Percentiles rank a stretch among this genome's conserved stretches.
Evolutionary conservation across 1,140 invertebrate genomes (phyloP).

Genomic region (Drosophila mauritiana): DNA sequence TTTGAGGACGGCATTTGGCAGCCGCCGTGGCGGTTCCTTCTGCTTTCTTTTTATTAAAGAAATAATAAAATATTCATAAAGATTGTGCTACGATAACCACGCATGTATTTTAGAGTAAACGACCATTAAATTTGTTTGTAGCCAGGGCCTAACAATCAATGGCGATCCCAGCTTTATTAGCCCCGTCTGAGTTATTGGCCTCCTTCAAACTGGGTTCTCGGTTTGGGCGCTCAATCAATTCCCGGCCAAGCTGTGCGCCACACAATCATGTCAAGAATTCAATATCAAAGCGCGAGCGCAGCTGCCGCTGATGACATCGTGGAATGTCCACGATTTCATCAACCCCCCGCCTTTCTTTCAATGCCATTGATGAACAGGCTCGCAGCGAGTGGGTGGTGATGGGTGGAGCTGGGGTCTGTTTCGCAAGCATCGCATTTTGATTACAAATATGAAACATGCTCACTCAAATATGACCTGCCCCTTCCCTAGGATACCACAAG

Average conservation of each 20-base stretch:
- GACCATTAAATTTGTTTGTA: slow-evolving; percentile 49
- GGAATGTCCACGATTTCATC: slow-evolving; percentile 30
- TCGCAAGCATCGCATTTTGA: slow-evolving; percentile 49
- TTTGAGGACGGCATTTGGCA: slow-evolving; percentile 52
- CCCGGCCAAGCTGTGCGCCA: slow-evolving; percentile 64
- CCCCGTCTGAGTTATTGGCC: slow-evolving; percentile 51
- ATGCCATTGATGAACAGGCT: slow-evolving; percentile 71
- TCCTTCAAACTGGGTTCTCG: slow-evolving; percentile 14
- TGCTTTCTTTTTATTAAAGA: slow-evolving; percentile 66
- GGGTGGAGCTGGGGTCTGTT: neutral
- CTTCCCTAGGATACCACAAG: slow-evolving; percentile 9
- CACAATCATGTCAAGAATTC: slow-evolving; percentile 82
- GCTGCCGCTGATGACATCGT: slow-evolving; percentile 75
- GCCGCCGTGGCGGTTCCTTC: slow-evolving; percentile 25
- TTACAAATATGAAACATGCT: slow-evolving; percentile 70
- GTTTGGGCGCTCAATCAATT: slow-evolving; percentile 34
- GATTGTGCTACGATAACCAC: slow-evolving; percentile 65
- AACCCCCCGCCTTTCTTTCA: slow-evolving; percentile 23
- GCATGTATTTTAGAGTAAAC: slow-evolving; percentile 65
- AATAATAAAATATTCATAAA: slow-evolving; percentile 83
- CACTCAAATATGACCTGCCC: slow-evolving; percentile 32
- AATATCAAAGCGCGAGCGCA: slow-evolving; percentile 74
- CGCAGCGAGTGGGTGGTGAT: slow-evolving; percentile 11
- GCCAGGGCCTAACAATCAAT: slow-evolving; percentile 17
- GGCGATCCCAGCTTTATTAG: slow-evolving; percentile 52